A percentile compares a stretch with the other conserved stretches of the same genome.
phyloP scores from a whole-genome alignment of 2,888 invertebrate species.

The Protonemura montana region DNA sequence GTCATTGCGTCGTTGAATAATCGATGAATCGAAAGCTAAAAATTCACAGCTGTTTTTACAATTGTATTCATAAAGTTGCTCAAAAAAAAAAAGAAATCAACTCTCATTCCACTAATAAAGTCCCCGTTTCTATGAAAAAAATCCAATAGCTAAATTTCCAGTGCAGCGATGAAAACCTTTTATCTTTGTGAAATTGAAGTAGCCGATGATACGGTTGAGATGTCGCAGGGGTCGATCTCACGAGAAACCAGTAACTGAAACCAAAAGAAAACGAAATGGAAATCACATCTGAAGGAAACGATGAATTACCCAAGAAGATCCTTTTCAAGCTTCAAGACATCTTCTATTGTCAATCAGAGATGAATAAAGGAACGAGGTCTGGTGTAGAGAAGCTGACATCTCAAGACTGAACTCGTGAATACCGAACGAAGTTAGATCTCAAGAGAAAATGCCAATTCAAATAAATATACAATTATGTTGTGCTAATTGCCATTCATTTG shows the following conservation, averaged over 20 bases:
- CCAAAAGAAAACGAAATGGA: background rate
- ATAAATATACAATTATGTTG: too few relatives aligned
- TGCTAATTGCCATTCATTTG: too few relatives aligned
- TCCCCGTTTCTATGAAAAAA: background rate
- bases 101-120: too few relatives aligned
- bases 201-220: background rate
- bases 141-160: background rate
- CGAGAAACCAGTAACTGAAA: background rate
- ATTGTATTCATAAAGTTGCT: too few relatives aligned
- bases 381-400: background rate
- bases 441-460: too few relatives aligned
- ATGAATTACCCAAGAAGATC: background rate
- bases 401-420: too few relatives aligned
- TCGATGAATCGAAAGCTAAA: too few relatives aligned
- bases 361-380: background rate
- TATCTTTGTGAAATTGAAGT: background rate
- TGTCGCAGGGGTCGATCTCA: background rate
- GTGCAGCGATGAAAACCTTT: background rate
- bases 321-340: background rate
- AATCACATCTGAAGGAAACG: background rate
- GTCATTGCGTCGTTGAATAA: too few relatives aligned
- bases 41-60: too few relatives aligned
- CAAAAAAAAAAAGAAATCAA: too few relatives aligned
- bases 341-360: background rate
- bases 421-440: too few relatives aligned